Percentiles rank a stretch among this genome's conserved stretches.
These are phyloP conservation scores for Scaptomyza polygonia DNA, from an alignment of 2,888 invertebrate species.

Conservation along the genomic window DNA sequence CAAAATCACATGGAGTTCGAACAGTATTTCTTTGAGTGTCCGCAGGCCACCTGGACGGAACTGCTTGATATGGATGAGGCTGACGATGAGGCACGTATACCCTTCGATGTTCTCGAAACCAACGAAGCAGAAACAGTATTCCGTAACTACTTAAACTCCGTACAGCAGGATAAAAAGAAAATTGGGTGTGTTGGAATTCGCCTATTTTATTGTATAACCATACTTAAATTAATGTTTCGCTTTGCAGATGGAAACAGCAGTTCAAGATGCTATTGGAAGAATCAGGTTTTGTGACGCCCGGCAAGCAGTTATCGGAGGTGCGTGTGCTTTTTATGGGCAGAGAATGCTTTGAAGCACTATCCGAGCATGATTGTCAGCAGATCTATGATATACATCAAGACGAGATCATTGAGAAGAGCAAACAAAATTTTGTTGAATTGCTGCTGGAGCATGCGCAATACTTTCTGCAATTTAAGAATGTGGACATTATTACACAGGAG, in stretches of 20 bases:
- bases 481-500: slow-evolving; percentile 96
- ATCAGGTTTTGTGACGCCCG: slow-evolving; percentile 97
- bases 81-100: slow-evolving; percentile 91
- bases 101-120: slow-evolving; percentile 95
- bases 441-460: slow-evolving; percentile 96
- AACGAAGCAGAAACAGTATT: slow-evolving; percentile 96
- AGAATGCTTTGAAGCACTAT: slow-evolving; percentile 96
- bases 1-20: slow-evolving; percentile 96
- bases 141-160: slow-evolving; percentile 94
- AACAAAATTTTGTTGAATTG: slow-evolving; percentile 96
- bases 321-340: slow-evolving; percentile 96
- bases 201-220: neutral
- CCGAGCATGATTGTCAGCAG: slow-evolving; percentile 94
- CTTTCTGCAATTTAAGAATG: slow-evolving; percentile 96
- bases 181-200: slow-evolving; percentile 88
- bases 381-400: slow-evolving; percentile 97
- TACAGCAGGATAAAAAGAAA: slow-evolving; percentile 96
- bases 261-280: slow-evolving; percentile 96
- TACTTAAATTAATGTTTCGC: neutral
- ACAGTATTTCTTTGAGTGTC: slow-evolving; percentile 94
- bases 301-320: slow-evolving; percentile 96
- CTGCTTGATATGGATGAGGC: slow-evolving; percentile 87
- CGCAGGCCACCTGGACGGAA: slow-evolving; percentile 91
- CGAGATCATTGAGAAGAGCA: slow-evolving; percentile 94
- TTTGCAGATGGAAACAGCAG: slow-evolving; percentile 93